Evolutionary conservation across 2,797 vertebrate genomes (phyloP), one percentile per base, ranked within the genome.

Genomic region (Gouania willdenowi): DNA sequence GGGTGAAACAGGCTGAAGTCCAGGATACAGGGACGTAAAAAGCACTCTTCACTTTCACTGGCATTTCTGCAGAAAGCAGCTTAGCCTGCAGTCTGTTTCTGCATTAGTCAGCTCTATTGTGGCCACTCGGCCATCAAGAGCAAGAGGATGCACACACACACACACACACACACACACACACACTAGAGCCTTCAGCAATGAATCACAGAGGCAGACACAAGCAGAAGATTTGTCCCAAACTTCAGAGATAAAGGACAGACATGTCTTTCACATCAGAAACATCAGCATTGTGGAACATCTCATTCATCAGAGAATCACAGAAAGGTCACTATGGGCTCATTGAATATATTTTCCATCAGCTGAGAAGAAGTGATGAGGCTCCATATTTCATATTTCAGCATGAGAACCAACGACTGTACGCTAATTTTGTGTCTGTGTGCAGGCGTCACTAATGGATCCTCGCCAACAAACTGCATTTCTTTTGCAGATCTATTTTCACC

Each of bases 41-140:
- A 16, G 46, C 45, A 9, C n/a, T 37, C 41, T 60, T 67, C 66
- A 53, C 52, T 64, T 66, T 57, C 36, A 30, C 48, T 71, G 70
- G 65, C 67, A 48, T 74, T 52, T 77, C 19, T 51, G 47, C 31
- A 50, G 35, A 67, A 74, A 72, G 55, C 10, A 72, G 76, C 81
- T 79, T 76, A 48, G 74, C 81, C 81, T 76, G 77, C 75, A 81
- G 77, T 65, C 62, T 67, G 47, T 78, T 83, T 76, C 71, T 81
- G 78, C 78, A 77, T 81, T 73, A 83, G 76, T 83, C 78, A 81
- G 76, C 81, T 62, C 61, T 71, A 69, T 70, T 77, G 71, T 66
- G 54, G 44, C 58, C 28, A 52, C 27, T 4, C 11, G 41, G 56
- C 62, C 57, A 69, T 26, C 33, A 12, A n/a, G 52, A 46, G 50